Evolutionary conservation across 2,113 vertebrate genomes (phyloP), one percentile per base, ranked within the genome.

Genomic region (Anhinga rufa): DNA sequence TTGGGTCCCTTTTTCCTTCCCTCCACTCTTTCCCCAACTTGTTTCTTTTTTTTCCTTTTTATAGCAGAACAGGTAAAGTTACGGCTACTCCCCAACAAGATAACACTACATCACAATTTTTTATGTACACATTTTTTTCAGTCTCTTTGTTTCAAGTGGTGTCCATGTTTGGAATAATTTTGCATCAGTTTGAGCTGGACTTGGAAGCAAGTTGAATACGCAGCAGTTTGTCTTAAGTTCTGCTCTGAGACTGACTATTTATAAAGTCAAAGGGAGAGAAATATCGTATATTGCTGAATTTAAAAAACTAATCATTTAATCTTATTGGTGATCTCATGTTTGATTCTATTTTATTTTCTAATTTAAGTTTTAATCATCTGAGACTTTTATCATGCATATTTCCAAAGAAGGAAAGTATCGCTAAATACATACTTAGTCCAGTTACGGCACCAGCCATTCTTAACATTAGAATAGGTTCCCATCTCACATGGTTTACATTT

Each of bases 341-440:
- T 34, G 36, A 57, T 34, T 19, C 15, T 2, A 7, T 52, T 76
- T 51, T 40, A 13, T 29, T 66, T 84, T 46, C n/a, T 40, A 16
- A 16, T 17, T 17, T 26, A n/a, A 72, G 4, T 18, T 32, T 29
- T 54, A 54, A 36, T 49, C 5, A 66, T 49, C 44, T 55, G 17
- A 83, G 36, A 17, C 24, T 38, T 38, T 55, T 32, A 9, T 22
- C 15, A 8, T 8, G 21, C 6, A 1, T 34, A 3, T 51, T 28
- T 55, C 44, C 69, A 55, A 46, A 61, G 55, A 31, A 69, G 38
- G 52, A 31, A 42, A 57, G 49, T 3, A n/a, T 10, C 24, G 42
- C 6, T 28, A 44, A 55, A 68, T 38, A 74, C 95, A 31, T 81
- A 98, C 98, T 98, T 64, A 18, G 97, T 85, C 97, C 97, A 98